phyloP scores from a whole-genome alignment of 2,113 vertebrate species.

The Isurus oxyrinchus region DNA sequence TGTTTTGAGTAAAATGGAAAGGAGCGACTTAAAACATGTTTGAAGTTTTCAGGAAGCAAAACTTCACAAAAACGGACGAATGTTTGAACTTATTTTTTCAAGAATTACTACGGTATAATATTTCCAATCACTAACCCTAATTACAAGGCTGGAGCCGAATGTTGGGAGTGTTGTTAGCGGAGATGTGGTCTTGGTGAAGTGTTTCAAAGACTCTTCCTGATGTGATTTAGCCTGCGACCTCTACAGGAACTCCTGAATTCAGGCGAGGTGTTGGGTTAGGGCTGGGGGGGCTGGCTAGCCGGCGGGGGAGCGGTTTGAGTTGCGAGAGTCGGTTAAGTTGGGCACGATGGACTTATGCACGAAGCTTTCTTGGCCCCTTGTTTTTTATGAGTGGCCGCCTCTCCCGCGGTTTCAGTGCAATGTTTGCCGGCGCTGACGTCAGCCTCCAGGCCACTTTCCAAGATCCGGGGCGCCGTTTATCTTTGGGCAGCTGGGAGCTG shows the following conservation, averaged over 20 bases:
- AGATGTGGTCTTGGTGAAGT: background rate
- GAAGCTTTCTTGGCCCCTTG: background rate
- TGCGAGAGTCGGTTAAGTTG: background rate
- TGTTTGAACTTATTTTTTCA: background rate
- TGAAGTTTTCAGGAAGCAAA: background rate
- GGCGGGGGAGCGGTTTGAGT: too few relatives aligned
- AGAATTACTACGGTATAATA: background rate
- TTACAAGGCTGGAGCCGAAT: background rate
- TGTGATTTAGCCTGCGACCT: background rate
- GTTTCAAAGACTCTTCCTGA: background rate
- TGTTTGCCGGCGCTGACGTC: background rate
- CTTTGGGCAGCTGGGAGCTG: background rate
- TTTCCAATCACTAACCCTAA: background rate
- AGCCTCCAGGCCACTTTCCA: background rate
- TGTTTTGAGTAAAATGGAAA: background rate
- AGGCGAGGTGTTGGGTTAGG: background rate
- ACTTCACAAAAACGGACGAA: background rate
- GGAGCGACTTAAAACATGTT: background rate
- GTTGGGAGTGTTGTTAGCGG: background rate
- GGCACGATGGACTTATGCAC: background rate
- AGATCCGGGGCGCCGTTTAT: background rate
- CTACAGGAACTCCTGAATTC: background rate
- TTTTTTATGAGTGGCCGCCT: background rate
- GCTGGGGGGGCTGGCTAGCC: too few relatives aligned
- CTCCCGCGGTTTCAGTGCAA: background rate